These are phyloP conservation scores for Cosmorhoe ocellata DNA, from an alignment of 2,888 invertebrate genomes.

Conservation along the genomic window DNA sequence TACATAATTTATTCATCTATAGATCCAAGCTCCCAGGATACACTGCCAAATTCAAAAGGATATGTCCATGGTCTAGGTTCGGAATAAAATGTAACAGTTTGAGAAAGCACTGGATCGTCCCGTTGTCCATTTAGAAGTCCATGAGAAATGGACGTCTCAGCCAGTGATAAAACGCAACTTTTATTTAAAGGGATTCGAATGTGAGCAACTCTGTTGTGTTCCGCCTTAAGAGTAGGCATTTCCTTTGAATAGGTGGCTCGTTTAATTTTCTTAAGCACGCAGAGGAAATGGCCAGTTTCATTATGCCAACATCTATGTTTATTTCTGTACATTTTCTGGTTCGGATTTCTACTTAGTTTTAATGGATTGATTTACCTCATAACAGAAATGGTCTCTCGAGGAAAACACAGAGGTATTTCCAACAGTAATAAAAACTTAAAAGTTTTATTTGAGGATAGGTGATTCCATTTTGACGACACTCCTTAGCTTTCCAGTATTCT, in stretches of 20 bases:
- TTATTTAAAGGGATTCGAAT: slow-evolving; percentile 65
- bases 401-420: slow-evolving; percentile 4
- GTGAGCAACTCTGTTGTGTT: slow-evolving; percentile 53
- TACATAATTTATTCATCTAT: too few species aligned
- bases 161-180: slow-evolving; percentile 68
- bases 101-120: slow-evolving; percentile 50
- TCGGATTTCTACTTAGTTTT: slow-evolving; percentile 40
- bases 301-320: slow-evolving; percentile 44
- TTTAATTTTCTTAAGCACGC: slow-evolving; percentile 61
- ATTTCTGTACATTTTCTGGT: slow-evolving; percentile 32
- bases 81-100: slow-evolving; percentile 42
- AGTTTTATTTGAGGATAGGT: slow-evolving; percentile 32
- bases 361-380: slow-evolving; percentile 29
- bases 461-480: slow-evolving; percentile 39
- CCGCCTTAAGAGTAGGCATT: slow-evolving; percentile 39
- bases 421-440: slow-evolving; percentile 29
- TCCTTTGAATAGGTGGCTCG: slow-evolving; percentile 35
- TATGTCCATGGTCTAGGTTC: slow-evolving; percentile 26
- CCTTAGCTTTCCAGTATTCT: slow-evolving; percentile 49
- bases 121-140: slow-evolving; percentile 57
- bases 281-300: slow-evolving; percentile 56
- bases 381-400: slow-evolving; percentile 6
- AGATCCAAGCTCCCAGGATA: neutral
- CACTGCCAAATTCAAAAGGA: neutral
- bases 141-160: slow-evolving; percentile 58